A percentile compares a stretch with the other conserved stretches of the same genome.
These are phyloP conservation scores for Onychomys leucogaster DNA, from an alignment of 2,797 vertebrate genomes.

Conservation along the genomic window DNA sequence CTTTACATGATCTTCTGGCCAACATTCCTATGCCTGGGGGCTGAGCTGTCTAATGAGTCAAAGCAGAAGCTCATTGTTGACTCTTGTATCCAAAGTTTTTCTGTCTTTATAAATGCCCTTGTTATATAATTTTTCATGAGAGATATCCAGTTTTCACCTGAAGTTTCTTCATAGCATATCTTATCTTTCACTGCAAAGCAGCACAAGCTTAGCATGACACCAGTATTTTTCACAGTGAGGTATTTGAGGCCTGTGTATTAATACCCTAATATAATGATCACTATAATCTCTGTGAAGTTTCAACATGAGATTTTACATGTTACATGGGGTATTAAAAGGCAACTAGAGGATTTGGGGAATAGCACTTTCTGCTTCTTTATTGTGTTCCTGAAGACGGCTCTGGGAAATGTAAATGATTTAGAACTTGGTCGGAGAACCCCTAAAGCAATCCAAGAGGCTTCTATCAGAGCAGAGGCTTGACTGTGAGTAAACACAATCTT, in stretches of 20 bases:
- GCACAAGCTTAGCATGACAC: slow-evolving; percentile 16
- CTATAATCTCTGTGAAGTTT: background rate
- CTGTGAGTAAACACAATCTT: background rate
- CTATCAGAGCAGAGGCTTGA: background rate
- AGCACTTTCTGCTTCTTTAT: background rate
- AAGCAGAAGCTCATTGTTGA: background rate
- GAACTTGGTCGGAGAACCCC: background rate
- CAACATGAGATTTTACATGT: background rate
- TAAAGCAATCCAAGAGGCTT: background rate
- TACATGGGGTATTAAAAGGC: background rate
- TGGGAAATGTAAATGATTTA: background rate
- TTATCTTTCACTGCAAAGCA: slow-evolving; percentile 12
- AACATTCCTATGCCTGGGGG: background rate
- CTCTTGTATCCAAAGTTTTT: slow-evolving; percentile 32
- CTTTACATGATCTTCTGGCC: background rate
- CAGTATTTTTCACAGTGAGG: slow-evolving; percentile 44
- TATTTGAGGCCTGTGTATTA: background rate
- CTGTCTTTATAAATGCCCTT: slow-evolving; percentile 65
- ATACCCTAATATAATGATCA: background rate
- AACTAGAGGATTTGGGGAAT: background rate
- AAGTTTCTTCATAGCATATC: background rate
- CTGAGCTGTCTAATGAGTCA: background rate
- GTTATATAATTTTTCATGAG: slow-evolving; percentile 48
- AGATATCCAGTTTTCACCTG: slow-evolving; percentile 42
- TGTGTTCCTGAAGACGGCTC: background rate